Evolutionary conservation across 2,888 invertebrate species (phyloP).

Genomic region (Phengaris alcon): DNA sequence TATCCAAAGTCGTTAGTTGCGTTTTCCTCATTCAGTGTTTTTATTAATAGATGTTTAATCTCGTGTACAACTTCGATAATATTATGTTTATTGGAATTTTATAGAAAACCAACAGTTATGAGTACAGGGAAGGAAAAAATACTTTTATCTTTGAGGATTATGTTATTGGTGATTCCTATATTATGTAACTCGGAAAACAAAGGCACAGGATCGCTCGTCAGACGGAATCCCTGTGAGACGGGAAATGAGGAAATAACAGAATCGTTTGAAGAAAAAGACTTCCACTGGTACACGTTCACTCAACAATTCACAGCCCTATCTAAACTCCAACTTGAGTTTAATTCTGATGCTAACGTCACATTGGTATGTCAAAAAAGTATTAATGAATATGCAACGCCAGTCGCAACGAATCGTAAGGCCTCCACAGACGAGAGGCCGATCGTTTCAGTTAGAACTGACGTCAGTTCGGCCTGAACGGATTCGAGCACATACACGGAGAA

Average conservation of each 20-base stretch:
- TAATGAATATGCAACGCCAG: too few relatives aligned
- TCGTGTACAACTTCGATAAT: background rate
- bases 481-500: too few relatives aligned
- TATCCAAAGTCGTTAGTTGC: background rate
- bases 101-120: background rate
- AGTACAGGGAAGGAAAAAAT: background rate
- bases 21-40: constrained; percentile 11
- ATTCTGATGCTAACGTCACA: constrained; percentile 13
- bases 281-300: constrained; percentile 21
- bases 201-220: constrained; percentile 8
- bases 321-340: background rate
- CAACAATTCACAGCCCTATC: background rate
- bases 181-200: constrained; percentile 1
- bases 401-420: too few relatives aligned
- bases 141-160: background rate
- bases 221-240: constrained; percentile 19
- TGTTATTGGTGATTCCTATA: background rate
- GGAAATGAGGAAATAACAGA: constrained; percentile 16
- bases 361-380: constrained; percentile 16
- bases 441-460: too few relatives aligned
- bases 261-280: constrained; percentile 20
- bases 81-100: background rate
- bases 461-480: too few relatives aligned
- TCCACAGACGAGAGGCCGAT: too few relatives aligned
- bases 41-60: background rate